These are phyloP conservation scores for Percina caprodes DNA, from an alignment of 2,113 vertebrate genomes.

Conservation along the genomic window DNA sequence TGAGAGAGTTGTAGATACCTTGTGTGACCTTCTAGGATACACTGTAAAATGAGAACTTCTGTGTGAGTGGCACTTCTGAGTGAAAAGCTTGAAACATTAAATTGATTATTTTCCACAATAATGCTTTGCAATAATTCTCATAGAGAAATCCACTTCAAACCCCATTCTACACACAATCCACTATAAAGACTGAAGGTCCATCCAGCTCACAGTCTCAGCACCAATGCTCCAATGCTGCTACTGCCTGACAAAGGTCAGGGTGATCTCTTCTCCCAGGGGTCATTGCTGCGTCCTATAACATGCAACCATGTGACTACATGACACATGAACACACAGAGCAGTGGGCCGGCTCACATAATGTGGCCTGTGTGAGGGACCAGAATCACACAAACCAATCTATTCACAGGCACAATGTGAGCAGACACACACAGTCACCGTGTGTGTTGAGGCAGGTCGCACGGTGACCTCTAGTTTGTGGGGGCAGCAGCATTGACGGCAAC, in stretches of 20 bases:
- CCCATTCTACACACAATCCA: neutral
- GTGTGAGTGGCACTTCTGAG: too few species aligned
- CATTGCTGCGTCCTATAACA: conserved; percentile 13
- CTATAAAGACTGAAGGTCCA: neutral
- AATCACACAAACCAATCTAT: conserved; percentile 33
- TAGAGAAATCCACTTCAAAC: neutral
- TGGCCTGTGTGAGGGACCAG: conserved; percentile 19
- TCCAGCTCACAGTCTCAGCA: neutral
- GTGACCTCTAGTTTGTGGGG: too few species aligned
- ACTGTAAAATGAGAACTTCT: neutral
- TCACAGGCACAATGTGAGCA: conserved; percentile 10
- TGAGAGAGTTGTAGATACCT: neutral
- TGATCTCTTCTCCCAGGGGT: conserved; percentile 15
- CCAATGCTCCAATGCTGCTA: neutral
- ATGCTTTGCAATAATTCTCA: neutral
- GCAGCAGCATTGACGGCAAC: neutral
- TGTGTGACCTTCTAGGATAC: neutral
- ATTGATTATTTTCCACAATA: too few species aligned
- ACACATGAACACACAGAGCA: conserved; percentile 26
- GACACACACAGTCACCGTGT: conserved; percentile 22
- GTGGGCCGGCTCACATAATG: conserved; percentile 29
- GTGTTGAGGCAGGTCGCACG: too few species aligned
- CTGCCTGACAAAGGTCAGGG: conserved; percentile 2
- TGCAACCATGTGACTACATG: conserved; percentile 28
- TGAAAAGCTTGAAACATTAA: neutral